Conservation (phyloP, 1,140 invertebrate genomes). For the Thrips palmi region DNA sequence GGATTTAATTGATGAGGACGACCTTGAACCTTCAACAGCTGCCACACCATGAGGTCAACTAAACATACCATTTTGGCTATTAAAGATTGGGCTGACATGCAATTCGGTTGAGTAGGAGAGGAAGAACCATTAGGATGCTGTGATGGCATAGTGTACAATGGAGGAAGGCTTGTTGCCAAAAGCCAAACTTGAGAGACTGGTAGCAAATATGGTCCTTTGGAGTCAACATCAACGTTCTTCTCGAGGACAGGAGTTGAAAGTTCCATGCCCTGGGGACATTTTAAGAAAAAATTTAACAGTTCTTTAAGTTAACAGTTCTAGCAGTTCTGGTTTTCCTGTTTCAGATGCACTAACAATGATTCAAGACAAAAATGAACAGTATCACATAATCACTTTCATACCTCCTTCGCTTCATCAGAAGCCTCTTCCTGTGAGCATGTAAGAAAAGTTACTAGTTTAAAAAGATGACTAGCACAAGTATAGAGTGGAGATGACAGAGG, state of each 20-base stretch:
- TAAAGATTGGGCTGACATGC: slow-evolving; percentile 32
- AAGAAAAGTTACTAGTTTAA: not conserved
- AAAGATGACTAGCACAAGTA: slow-evolving; percentile 1
- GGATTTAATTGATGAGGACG: not conserved
- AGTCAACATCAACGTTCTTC: slow-evolving; percentile 10
- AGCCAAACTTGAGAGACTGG: slow-evolving; percentile 63
- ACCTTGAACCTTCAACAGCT: not conserved
- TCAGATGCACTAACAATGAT: not conserved
- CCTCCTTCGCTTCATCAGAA: too few species aligned
- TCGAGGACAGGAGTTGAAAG: slow-evolving; percentile 54
- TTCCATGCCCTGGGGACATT: slow-evolving; percentile 33
- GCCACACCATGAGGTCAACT: slow-evolving; percentile 4
- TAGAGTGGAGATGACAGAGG: too few species aligned
- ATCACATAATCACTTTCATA: too few species aligned
- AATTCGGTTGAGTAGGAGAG: slow-evolving; percentile 20
- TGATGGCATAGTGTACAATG: slow-evolving; percentile 42
- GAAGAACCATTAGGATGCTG: too few species aligned
- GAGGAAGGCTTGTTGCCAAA: slow-evolving; percentile 48
- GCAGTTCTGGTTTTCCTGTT: too few species aligned
- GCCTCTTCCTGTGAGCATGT: too few species aligned
- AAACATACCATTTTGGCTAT: slow-evolving; percentile 35
- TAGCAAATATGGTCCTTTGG: slow-evolving; percentile 22
- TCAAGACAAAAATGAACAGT: slow-evolving; percentile 2
- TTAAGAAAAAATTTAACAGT: slow-evolving; percentile 5
- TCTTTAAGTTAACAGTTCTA: too few species aligned